Conservation (phyloP, 2,797 vertebrate species). For the Acipenser ruthenus region DNA sequence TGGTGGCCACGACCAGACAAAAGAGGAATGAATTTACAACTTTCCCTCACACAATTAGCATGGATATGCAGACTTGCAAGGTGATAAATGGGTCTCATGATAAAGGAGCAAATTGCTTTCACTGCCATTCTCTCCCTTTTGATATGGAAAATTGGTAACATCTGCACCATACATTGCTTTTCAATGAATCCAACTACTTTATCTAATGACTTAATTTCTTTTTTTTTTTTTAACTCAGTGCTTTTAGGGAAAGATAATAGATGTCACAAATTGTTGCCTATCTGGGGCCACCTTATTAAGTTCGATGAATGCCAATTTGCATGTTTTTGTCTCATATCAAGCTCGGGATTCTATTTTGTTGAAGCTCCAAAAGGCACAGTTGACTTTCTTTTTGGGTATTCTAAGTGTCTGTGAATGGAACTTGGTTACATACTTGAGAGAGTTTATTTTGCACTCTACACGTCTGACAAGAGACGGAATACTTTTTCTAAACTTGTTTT, state of each 20-base stretch:
- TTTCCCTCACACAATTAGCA: slow-evolving; percentile 39
- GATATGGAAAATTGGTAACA: slow-evolving; percentile 26
- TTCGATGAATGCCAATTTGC: too few relatives aligned
- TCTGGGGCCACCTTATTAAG: too few relatives aligned
- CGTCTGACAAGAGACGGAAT: slow-evolving; percentile 6
- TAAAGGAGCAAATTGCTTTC: slow-evolving; percentile 24
- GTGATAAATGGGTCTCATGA: slow-evolving; percentile 35
- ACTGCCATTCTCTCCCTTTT: slow-evolving; percentile 24
- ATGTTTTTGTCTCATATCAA: too few relatives aligned
- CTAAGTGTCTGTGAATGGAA: not conserved
- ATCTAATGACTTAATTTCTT: not conserved
- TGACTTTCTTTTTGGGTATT: not conserved
- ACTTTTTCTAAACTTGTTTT: not conserved
- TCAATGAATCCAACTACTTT: slow-evolving; percentile 9
- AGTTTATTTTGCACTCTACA: slow-evolving; percentile 5
- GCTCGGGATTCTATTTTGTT: too few relatives aligned
- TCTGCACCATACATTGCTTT: slow-evolving; percentile 13
- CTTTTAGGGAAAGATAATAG: not conserved
- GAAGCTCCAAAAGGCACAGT: too few relatives aligned
- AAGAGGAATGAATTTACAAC: slow-evolving; percentile 41
- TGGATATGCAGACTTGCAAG: slow-evolving; percentile 42
- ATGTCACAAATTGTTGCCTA: too few relatives aligned
- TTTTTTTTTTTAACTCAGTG: not conserved
- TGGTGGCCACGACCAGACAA: slow-evolving; percentile 45
- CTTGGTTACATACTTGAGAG: slow-evolving; percentile 10